Evolutionary conservation across 2,888 invertebrate species (phyloP), one percentile per base, ranked within the genome.

Genomic region (Thecocarcelia acutangulata): DNA sequence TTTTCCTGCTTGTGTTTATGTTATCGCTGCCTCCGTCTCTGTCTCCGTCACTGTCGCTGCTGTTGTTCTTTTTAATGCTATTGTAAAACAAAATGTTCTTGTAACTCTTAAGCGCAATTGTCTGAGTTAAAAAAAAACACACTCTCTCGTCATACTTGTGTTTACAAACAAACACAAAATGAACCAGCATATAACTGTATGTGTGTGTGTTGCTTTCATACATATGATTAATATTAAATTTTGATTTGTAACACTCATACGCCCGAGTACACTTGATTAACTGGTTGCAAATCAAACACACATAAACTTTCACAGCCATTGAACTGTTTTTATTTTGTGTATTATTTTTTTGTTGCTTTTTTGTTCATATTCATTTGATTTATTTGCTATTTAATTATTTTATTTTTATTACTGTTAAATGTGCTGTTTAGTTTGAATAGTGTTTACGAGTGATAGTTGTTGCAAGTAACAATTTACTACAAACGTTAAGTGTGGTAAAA

Each of bases 151-250:
- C 11, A 44, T 17, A 40, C 44, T 28, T 48, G 37, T 21, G 37
- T 70, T 42, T 12, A 42, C 12, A 52, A 40, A 50, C 4, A 59
- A 40, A n/a, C 11, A 13, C 13, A 19, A 61, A 44, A n/a, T n/a
- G 8, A 42, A 42, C n/a, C 11, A 46, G 46, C 24, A 44, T 1
- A 9, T 5, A 5, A 33, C 9, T 8, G 15, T 12, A 12, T 17
- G 28, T 28, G 19, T 19, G 21, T 4, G 19, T 24, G 12, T 64
- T 19, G 28, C 5, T 66, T 19, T 8, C 9, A 9, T 61, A 33
- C 61, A 69, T 70, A 70, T 77, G 63, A 77, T 77, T 77, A 70
- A 77, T 77, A 77, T 77, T 58, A 63, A 70, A 44, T 64, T 76
- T 46, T 63, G 40, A 58, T 77, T 33, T 68, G 50, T 58, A 77